Conservation (phyloP, 2,113 vertebrate genomes). For the Seriola aureovittata region DNA sequence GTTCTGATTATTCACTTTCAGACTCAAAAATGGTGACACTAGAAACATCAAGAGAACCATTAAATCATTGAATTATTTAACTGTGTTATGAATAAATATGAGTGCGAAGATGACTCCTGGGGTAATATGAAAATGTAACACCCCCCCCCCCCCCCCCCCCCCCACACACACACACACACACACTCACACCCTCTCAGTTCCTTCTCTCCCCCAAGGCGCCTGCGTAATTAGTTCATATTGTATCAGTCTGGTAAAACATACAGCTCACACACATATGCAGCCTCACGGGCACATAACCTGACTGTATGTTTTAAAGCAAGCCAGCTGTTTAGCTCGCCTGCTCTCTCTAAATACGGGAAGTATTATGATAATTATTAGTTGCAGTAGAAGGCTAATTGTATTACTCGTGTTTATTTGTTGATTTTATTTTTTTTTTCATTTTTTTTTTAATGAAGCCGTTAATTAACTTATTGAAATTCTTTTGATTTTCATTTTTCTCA, state of each 20-base stretch:
- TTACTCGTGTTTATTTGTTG: neutral
- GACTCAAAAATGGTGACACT: constrained; percentile 12
- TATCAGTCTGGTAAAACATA: constrained; percentile 43
- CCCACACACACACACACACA: too few relatives aligned
- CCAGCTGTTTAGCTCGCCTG: neutral
- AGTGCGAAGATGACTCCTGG: constrained; percentile 42
- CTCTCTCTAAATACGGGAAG: neutral
- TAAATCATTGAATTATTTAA: constrained; percentile 56
- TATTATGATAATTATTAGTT: neutral
- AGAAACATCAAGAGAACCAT: constrained; percentile 41
- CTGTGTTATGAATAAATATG: constrained; percentile 49
- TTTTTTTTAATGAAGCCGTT: neutral
- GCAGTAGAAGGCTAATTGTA: neutral
- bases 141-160: neutral
- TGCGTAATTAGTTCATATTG: constrained; percentile 56
- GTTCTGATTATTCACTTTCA: constrained; percentile 33
- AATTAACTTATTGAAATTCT: neutral
- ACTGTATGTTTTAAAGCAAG: constrained; percentile 4
- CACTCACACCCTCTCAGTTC: neutral
- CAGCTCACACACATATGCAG: constrained; percentile 7
- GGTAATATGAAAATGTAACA: constrained; percentile 48
- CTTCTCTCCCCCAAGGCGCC: neutral
- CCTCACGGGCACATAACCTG: neutral
- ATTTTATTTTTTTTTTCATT: too few relatives aligned
- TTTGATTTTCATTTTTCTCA: neutral